Evolutionary conservation across 2,888 invertebrate species (phyloP).

Genomic region (Eupithecia subfuscata): DNA sequence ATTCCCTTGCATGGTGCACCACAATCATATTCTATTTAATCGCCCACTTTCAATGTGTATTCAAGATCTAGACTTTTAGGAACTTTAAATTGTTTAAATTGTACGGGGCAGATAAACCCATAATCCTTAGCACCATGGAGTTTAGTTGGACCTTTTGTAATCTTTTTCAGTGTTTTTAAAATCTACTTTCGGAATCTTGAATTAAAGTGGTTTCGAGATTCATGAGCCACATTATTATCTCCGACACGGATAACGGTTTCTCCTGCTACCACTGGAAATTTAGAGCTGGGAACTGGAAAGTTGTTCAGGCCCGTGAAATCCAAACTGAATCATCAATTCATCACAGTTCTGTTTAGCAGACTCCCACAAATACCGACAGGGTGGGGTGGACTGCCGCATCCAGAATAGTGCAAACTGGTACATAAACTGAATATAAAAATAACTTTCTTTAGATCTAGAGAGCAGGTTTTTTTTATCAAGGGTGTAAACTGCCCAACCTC

Average conservation of each 20-base stretch:
- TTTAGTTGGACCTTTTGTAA: conserved; percentile 78
- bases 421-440: conserved; percentile 97
- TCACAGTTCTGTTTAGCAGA: conserved; percentile 95
- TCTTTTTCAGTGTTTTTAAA: conserved; percentile 79
- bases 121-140: conserved; percentile 86
- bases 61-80: conserved; percentile 91
- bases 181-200: conserved; percentile 75
- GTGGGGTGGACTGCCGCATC: conserved; percentile 94
- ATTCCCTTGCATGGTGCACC: conserved; percentile 96
- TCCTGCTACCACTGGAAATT: conserved; percentile 89
- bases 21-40: conserved; percentile 89
- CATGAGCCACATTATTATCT: conserved; percentile 87
- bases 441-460: conserved; percentile 95
- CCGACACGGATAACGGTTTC: conserved; percentile 90
- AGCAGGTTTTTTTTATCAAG: conserved; percentile 96
- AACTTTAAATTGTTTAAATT: conserved; percentile 93
- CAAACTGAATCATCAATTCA: conserved; percentile 92
- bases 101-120: conserved; percentile 95
- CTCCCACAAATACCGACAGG: conserved; percentile 95
- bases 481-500: conserved; percentile 97
- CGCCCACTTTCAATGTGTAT: conserved; percentile 92
- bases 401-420: conserved; percentile 97
- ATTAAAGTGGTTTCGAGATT: conserved; percentile 76
- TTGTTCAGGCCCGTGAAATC: conserved; percentile 94
- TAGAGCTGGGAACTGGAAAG: too few species aligned